Evolutionary conservation across 2,888 invertebrate genomes (phyloP), one percentile per base, ranked within the genome.

Genomic region (Heteromurus nitidus): DNA sequence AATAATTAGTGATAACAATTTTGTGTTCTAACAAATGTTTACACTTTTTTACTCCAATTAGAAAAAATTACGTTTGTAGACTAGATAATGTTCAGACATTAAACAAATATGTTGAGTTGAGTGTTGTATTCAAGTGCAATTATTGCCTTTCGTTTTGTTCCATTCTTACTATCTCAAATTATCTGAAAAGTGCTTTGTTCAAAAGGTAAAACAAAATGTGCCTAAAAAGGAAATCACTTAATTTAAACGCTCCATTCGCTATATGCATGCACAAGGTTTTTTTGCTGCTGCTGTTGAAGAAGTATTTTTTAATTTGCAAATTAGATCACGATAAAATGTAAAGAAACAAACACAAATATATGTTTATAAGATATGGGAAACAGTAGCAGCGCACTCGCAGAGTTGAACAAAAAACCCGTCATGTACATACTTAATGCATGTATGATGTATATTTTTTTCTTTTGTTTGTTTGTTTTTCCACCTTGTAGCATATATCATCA

Each of bases 241-340:
- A 67, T 47, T 50, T 44, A 3, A 53, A 24, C 22, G 24, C n/a
- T n/a, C n/a, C n/a, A n/a, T n/a, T n/a, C n/a, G n/a, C n/a, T n/a
- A n/a, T n/a, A n/a, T n/a, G n/a, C n/a, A n/a, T n/a, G n/a, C 22
- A 55, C 26, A 55, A 55, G 7, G 5, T 13, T 18, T 9, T 55
- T 11, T 26, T 65, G 36, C 42, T 24, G 65, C 26, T 24, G 58
- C 58, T 73, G 73, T 55, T 65, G 74, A 55, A 74, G 64, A n/a
- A n/a, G n/a, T n/a, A n/a, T n/a, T n/a, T 53, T 74, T 24, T 65
- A 74, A 74, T 74, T 74, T 74, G 74, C 74, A 74, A 74, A 74
- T 74, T 74, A 65, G 74, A 74, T 74, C 74, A 53, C 65, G 74
- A 74, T 74, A 65, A 74, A 47, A 20, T 31, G 18, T 1, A 22